Conservation (phyloP, 2,888 invertebrate species). For the Aproaerema taeniolella region DNA sequence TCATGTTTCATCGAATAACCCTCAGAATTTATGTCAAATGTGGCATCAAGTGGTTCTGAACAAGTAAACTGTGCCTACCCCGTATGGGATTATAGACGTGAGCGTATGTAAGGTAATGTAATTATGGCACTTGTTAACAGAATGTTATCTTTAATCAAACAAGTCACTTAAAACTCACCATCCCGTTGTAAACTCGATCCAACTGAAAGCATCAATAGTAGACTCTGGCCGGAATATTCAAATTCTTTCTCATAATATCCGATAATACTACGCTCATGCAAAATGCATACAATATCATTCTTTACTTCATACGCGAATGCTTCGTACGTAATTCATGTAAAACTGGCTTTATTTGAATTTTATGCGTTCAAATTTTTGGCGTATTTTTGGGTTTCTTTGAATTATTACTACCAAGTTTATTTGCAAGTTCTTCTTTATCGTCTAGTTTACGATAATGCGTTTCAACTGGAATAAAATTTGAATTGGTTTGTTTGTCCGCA, state of each 20-base stretch:
- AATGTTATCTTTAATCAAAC: no score
- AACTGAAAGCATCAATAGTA: constrained; percentile 26
- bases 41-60: no score
- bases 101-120: no score
- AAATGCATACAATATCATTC: constrained; percentile 76
- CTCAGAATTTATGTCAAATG: no score
- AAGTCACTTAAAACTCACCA: no score
- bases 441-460: constrained; percentile 10
- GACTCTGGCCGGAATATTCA: constrained; percentile 54
- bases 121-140: no score
- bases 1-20: no score
- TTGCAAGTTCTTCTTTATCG: constrained; percentile 11
- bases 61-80: no score
- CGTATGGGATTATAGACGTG: no score
- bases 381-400: constrained; percentile 27
- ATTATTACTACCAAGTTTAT: constrained; percentile 18
- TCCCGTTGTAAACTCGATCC: not conserved
- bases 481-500: no score
- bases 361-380: constrained; percentile 56
- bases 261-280: constrained; percentile 71
- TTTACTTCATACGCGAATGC: constrained; percentile 67
- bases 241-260: constrained; percentile 68
- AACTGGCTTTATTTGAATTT: constrained; percentile 70
- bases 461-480: no score
- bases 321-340: constrained; percentile 67